Base-by-base conservation (phyloP, 1,140 invertebrate genomes). In the Bicyclus anynana region DNA sequence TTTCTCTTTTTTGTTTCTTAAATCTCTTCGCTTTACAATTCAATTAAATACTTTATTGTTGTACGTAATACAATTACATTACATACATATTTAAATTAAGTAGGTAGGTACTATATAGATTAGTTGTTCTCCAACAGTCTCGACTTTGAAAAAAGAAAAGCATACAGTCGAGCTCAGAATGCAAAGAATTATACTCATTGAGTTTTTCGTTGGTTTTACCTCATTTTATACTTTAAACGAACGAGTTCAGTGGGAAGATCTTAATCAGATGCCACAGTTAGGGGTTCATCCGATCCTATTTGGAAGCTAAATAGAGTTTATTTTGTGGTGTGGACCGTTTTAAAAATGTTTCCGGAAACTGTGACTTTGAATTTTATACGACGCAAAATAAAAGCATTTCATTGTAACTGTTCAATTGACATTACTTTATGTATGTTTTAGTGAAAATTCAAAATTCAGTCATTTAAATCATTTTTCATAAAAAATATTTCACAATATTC, bases 211-310 rank as follows among this genome's bases (percentile, higher is more conserved):
- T 50, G 33, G 27, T 57, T 49, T 52, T 53, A 59, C 50, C 72
- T 74, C 67, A 79, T 82, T 75, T 77, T 70, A 72, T 74, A 69
- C 64, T 80, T 76, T 72, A 82, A 85, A 85, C 69, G 79, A 77
- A 79, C 73, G 75, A 74, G 77, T 79, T 77, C 72, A 77, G 61
- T 72, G 72, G 71, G 62, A 65, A 78, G 80, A 81, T 84, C 74
- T 70, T 75, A 79, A 86, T 84, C 78, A 67, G 69, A 67, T 53
- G 55, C 65, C 67, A 72, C 71, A 71, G 69, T 69, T 66, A 74
- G 74, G 69, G 69, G 65, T 54, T 80, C 76, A 74, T 80, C 74
- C 74, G 76, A 81, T 80, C 75, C 75, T 77, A 74, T 77, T 84
- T 71, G 63, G 65, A 67, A 69, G 80, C 67, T 80, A 81, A 82